These are phyloP conservation scores for Heliconius erato DNA, from an alignment of 2,888 invertebrate species.

Conservation along the genomic window DNA sequence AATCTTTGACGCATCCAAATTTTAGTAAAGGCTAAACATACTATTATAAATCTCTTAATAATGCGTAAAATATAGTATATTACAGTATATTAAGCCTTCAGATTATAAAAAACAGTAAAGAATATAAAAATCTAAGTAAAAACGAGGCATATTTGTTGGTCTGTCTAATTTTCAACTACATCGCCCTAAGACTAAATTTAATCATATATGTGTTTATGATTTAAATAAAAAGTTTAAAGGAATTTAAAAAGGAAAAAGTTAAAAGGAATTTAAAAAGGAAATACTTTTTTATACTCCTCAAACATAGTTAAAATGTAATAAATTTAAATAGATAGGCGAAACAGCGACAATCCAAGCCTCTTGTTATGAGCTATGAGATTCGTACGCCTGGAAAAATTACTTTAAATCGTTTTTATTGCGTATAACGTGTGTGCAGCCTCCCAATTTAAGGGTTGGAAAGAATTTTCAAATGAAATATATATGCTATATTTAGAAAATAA, in stretches of 20 bases:
- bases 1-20: no score
- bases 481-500: conserved; percentile 47
- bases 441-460: conserved; percentile 67
- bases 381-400: conserved; percentile 72
- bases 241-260: no score
- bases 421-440: conserved; percentile 66
- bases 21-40: no score
- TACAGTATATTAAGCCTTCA: no score
- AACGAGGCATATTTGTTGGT: no score
- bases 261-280: not conserved
- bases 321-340: conserved; percentile 18
- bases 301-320: conserved; percentile 16
- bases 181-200: not conserved
- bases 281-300: not conserved
- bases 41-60: no score
- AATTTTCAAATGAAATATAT: conserved; percentile 74
- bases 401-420: conserved; percentile 82
- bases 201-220: no score
- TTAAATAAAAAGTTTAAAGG: no score
- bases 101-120: no score
- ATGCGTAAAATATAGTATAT: no score
- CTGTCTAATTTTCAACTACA: no score
- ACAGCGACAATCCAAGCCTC: conserved; percentile 25
- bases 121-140: no score
- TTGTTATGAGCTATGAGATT: conserved; percentile 47